A percentile compares a stretch with the other conserved stretches of the same genome.
Evolutionary conservation across 2,113 vertebrate species (phyloP).

Genomic region (Mesoclemmys tuberculata): DNA sequence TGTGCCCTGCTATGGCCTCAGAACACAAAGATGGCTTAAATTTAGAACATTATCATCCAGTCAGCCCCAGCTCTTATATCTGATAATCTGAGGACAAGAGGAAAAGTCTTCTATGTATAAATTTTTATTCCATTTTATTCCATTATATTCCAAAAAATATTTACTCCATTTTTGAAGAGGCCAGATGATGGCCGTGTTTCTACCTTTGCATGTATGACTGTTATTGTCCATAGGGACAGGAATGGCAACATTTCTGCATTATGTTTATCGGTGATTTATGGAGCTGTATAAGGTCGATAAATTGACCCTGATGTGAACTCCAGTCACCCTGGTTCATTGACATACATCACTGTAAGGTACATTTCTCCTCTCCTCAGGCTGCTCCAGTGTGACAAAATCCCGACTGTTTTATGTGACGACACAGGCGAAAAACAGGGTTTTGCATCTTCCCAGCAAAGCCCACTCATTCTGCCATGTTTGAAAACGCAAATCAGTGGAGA

Average conservation of each 20-base stretch:
- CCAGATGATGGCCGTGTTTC: not conserved
- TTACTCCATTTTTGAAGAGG: not conserved
- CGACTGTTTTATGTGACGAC: not conserved
- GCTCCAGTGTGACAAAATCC: not conserved
- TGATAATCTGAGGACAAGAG: not conserved
- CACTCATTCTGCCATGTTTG: not conserved
- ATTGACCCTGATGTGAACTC: not conserved
- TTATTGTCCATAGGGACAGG: not conserved
- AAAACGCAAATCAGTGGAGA: conserved; percentile 50
- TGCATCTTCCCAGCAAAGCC: conserved; percentile 10
- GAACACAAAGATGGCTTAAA: accelerated
- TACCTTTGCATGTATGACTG: not conserved
- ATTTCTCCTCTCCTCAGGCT: not conserved
- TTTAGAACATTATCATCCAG: not conserved
- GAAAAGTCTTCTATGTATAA: conserved; percentile 3
- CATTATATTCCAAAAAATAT: not conserved
- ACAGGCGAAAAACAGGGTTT: not conserved
- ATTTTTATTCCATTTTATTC: not conserved
- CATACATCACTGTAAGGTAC: not conserved
- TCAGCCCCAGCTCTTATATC: accelerated
- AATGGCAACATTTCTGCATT: conserved; percentile 34
- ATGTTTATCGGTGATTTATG: conserved; percentile 20
- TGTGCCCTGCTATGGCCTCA: not conserved
- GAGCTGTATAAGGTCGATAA: not conserved
- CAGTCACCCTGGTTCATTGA: not conserved